Evolutionary conservation across 2,797 vertebrate genomes (phyloP), one percentile per base, ranked within the genome.

Genomic region (Pseudomugil tenellus): DNA sequence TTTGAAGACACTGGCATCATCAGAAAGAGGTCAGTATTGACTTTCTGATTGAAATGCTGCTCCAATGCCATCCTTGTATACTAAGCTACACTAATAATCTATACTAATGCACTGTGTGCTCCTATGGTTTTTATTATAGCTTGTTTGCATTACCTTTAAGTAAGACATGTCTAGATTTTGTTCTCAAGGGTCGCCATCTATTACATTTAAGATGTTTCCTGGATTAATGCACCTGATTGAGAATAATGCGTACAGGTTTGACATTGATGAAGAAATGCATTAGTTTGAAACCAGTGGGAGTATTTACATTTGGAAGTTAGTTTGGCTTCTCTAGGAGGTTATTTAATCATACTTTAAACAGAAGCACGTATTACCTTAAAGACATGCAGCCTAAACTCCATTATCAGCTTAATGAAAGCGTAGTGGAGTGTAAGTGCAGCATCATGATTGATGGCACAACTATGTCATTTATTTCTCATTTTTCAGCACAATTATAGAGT

Each of bases 401-500:
- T 90, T 83, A 87, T 89, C 67, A 74, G n/a, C 65, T 35, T 86
- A 85, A 90, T 83, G 80, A 84, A 81, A 83, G 74, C 37, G 6
- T 39, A 53, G 35, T 6, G 0, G 66, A 67, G 74, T 39, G 14
- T 53, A 60, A 62, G 58, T 72, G 74, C 76, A 51, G 43, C 25
- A 3, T 19, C 0, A 0, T 85, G 84, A 89, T 77, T 69, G 72
- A 92, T 89, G 80, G 86, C 57, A 26, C 11, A 63, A 83, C 72
- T 32, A 53, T 49, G 55, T 48, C 56, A 70, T 81, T 71, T 70
- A 63, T 76, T 72, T 80, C 86, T 84, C 78, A 83, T 74, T 73
- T 77, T 69, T 53, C 54, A 56, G 73, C 53, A 78, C 13, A 0
- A 60, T 83, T 76, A 48, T 12, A 28, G 48, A 76, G 37, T 77